Base-by-base conservation (phyloP, 2,888 invertebrate species). In the Xanthorhoe designata region DNA sequence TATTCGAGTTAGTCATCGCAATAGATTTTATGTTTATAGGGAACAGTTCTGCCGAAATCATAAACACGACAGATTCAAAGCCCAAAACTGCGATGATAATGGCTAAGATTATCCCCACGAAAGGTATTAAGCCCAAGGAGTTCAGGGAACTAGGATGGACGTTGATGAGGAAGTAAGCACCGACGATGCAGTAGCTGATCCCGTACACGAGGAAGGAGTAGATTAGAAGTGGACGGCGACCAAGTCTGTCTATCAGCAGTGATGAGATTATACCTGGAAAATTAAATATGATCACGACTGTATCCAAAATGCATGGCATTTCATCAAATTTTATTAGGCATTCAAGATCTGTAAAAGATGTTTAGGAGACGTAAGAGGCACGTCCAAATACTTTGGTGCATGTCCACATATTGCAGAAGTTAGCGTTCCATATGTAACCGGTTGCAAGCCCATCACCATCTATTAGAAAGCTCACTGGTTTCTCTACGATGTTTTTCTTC, bases 11-110 rank as follows among this genome's bases (percentile, higher is more conserved):
- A 0, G 94, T 93, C 63, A 94, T 90, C 0, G 94, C 95, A 0
- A 90, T 77, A 0, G 94, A 92, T 76, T 94, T 94, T 0, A 95
- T 91, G 71, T 94, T 94, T 1, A 94, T 84, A 0, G 95, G 94
- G 67, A 95, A 95, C 8, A 95, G 81, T 78, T 95, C 95, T 0
- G 94, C 94, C 17, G 94, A 85, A 64, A 94, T 87, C 65, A 92
- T 82, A 58, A 88, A 89, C 0, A 89, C 82, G n/a, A 94, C 73
- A 0, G 94, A 92, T 56, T 91, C 91, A 52, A 92, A 87, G 0
- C 95, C 95, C 29, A 91, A 19, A 10, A 82, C 81, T 0, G 87
- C 79, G 0, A 85, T 73, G 0, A 89, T 76, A 10, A 78, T 81
- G 0, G 83, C 79, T 1, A 80, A 7, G 7, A 87, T 78, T n/a